Percentiles rank a stretch among this genome's conserved stretches.
Conservation (phyloP, 2,113 vertebrate genomes). For the Bos javanicus region DNA sequence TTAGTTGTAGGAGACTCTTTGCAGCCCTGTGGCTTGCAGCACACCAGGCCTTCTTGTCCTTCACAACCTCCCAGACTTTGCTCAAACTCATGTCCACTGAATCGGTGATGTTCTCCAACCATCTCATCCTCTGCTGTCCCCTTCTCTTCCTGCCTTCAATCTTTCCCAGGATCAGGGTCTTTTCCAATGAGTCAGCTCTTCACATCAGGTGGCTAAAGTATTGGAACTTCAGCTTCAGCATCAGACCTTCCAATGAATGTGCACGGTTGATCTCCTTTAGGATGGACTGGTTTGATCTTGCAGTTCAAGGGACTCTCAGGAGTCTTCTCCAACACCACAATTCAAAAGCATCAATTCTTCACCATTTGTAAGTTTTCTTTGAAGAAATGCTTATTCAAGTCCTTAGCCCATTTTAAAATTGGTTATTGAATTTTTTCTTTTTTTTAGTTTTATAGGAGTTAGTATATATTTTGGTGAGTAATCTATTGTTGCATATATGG, state of each 20-base stretch:
- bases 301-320: not conserved
- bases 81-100: not conserved
- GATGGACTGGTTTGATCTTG: not conserved
- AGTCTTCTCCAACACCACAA: too few relatives aligned
- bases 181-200: not conserved
- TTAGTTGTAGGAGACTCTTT: not conserved
- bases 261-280: not conserved
- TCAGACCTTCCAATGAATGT: not conserved
- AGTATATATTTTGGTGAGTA: not conserved
- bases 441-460: not conserved
- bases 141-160: not conserved
- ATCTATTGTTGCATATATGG: not conserved
- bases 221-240: not conserved
- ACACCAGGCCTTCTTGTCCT: not conserved
- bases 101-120: not conserved
- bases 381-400: not conserved
- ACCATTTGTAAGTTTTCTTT: not conserved
- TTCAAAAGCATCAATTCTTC: not conserved
- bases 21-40: rapidly evolving
- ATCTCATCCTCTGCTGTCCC: not conserved
- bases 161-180: not conserved
- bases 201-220: not conserved
- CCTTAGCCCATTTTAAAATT: not conserved
- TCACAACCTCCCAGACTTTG: not conserved
- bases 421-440: not conserved